These are phyloP conservation scores for Vollenhovia emeryi DNA, from an alignment of 1,140 invertebrate genomes.

Conservation along the genomic window DNA sequence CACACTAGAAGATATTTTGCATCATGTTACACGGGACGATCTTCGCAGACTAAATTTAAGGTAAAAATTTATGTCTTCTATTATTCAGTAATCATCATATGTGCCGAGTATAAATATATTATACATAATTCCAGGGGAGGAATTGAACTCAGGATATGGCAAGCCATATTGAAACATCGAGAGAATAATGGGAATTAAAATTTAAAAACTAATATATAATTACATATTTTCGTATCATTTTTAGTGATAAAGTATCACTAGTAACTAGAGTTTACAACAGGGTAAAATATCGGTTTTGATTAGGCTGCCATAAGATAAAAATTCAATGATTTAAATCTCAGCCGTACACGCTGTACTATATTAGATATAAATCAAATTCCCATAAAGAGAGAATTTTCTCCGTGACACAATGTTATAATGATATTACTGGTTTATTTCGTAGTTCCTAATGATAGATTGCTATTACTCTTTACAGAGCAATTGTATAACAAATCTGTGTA, in stretches of 20 bases:
- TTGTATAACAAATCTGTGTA: constrained; percentile 37
- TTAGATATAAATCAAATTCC: not conserved
- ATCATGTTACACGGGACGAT: constrained; percentile 91
- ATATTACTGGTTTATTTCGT: constrained; percentile 65
- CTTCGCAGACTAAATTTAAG: constrained; percentile 90
- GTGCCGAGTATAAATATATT: constrained; percentile 30
- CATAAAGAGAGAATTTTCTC: constrained; percentile 54
- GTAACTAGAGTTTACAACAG: constrained; percentile 34
- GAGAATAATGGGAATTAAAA: constrained; percentile 51
- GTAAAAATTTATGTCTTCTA: constrained; percentile 81
- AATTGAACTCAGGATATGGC: constrained; percentile 87
- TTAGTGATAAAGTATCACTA: constrained; percentile 24
- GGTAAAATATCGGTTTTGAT: constrained; percentile 46
- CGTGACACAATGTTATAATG: constrained; percentile 59
- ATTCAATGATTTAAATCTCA: constrained; percentile 32
- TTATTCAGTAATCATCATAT: constrained; percentile 18
- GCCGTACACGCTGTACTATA: constrained; percentile 5
- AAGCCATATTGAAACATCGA: constrained; percentile 84
- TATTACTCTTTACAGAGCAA: constrained; percentile 36
- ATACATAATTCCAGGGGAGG: constrained; percentile 83
- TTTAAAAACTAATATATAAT: not conserved
- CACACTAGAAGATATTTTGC: constrained; percentile 91
- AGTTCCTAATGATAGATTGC: constrained; percentile 67
- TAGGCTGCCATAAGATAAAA: constrained; percentile 3
- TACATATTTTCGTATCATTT: not conserved